Evolutionary conservation across 2,797 vertebrate species (phyloP), one percentile per base, ranked within the genome.

Genomic region (Octomys mimax): DNA sequence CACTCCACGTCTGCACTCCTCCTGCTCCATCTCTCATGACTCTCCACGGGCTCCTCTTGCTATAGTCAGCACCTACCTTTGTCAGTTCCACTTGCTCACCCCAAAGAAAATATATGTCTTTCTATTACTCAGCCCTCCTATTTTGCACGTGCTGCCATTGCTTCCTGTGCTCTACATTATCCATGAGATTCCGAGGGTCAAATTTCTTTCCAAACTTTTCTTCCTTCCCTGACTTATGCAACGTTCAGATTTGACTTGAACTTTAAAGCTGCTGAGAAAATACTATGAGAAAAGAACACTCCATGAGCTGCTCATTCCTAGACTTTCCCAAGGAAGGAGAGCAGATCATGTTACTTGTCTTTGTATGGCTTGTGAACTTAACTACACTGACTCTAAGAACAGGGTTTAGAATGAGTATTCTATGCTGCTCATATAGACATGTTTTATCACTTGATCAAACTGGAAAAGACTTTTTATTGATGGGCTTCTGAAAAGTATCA

Each of bases 21-120:
- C 18, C 11, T 4, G n/a, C 11, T 10, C 26, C 39, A 7, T 79
- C n/a, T 42, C 10, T 42, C 22, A 5, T 0, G 0, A 14, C 0
- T 16, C 3, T 16, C 11, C 7, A 18, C 33, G 24, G 54, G 7
- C 12, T 10, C 5, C 5, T 11, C 21, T 64, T n/a, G 8, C 8
- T 11, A 2, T 11, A 22, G 11, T 9, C 6, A 46, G 28, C 12
- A 46, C 28, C 19, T 64, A 0, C 13, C 26, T 87, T 9, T 73
- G 16, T 77, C 16, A 4, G 1, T 78, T 84, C 10, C 42, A 39
- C 22, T 70, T 52, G 42, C n/a, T 73, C 21, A 79, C 24, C 31
- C 6, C 52, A 54, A 54, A 54, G 4, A 49, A 19, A 8, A 42
- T 16, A 77, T 31, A 54, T 10, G 6, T 68, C 14, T 86, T 84